These are phyloP conservation scores for Junco hyemalis DNA, from an alignment of 2,113 vertebrate species.

Conservation along the genomic window DNA sequence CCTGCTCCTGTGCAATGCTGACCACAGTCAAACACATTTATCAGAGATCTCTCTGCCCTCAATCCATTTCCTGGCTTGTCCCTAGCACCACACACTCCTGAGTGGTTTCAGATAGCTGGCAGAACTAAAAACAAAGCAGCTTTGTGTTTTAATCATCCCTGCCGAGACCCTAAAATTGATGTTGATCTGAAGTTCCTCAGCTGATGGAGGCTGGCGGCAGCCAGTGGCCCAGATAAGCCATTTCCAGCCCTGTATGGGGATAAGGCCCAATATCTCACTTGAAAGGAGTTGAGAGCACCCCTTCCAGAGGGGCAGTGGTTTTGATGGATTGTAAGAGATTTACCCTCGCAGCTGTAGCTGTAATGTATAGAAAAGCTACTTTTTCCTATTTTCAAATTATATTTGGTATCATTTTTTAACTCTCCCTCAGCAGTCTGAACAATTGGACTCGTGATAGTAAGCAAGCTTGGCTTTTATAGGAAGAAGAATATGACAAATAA, in stretches of 20 bases:
- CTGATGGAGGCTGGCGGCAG: not conserved
- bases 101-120: slow-evolving; percentile 18
- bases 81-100: not conserved
- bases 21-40: not conserved
- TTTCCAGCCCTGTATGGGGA: not conserved
- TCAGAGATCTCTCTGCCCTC: not conserved
- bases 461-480: not conserved
- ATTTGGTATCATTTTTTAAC: not conserved
- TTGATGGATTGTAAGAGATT: slow-evolving; percentile 17
- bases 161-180: not conserved
- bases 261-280: not conserved
- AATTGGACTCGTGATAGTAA: slow-evolving; percentile 22
- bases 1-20: not conserved
- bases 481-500: slow-evolving; percentile 35
- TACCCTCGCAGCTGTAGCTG: not conserved
- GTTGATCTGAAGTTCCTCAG: not conserved
- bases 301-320: not conserved
- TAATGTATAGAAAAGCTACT: slow-evolving; percentile 16
- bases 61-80: slow-evolving; percentile 14
- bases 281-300: not conserved
- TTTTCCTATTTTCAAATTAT: slow-evolving; percentile 3
- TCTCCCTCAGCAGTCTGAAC: slow-evolving; percentile 6
- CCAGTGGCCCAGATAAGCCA: not conserved
- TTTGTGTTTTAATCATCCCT: slow-evolving; percentile 14
- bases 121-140: slow-evolving; percentile 31